Evolutionary conservation across 2,888 invertebrate species (phyloP).

Genomic region (Harpagoxenus sublaevis): DNA sequence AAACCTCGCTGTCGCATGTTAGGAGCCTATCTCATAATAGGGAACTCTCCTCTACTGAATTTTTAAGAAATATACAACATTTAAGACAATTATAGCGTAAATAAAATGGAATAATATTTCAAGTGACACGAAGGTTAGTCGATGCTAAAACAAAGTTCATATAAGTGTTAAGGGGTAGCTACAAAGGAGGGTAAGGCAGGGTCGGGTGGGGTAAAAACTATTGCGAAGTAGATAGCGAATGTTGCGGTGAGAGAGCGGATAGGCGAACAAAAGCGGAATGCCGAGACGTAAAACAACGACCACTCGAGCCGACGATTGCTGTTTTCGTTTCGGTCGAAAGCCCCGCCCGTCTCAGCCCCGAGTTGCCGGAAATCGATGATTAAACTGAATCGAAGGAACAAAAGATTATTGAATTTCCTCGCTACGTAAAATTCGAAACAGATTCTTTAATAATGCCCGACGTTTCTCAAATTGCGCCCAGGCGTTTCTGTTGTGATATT

Average conservation of each 20-base stretch:
- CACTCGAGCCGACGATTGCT: conserved; percentile 55
- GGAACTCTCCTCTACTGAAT: no score
- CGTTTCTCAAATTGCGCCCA: conserved; percentile 13
- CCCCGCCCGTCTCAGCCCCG: conserved; percentile 23
- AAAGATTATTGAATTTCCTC: conserved; percentile 53
- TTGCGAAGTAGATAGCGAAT: conserved; percentile 33
- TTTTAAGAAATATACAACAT: conserved; percentile 24
- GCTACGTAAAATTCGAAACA: conserved; percentile 48
- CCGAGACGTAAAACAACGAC: conserved; percentile 54
- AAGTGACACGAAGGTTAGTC: conserved; percentile 57
- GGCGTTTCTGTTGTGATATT: background rate
- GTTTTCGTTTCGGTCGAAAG: conserved; percentile 50
- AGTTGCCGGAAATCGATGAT: conserved; percentile 54
- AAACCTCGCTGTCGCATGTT: no score
- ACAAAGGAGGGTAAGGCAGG: background rate
- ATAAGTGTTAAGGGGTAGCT: conserved; percentile 53
- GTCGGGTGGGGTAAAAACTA: conserved; percentile 33
- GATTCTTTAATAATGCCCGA: conserved; percentile 25
- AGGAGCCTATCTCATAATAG: no score
- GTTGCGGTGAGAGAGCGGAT: conserved; percentile 24
- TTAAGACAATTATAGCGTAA: conserved; percentile 64
- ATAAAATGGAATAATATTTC: conserved; percentile 43
- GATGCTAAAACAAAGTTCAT: conserved; percentile 60
- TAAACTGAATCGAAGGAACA: conserved; percentile 52
- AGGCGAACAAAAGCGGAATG: conserved; percentile 33